Conservation (phyloP, 2,797 vertebrate genomes). For the Tapirus indicus region DNA sequence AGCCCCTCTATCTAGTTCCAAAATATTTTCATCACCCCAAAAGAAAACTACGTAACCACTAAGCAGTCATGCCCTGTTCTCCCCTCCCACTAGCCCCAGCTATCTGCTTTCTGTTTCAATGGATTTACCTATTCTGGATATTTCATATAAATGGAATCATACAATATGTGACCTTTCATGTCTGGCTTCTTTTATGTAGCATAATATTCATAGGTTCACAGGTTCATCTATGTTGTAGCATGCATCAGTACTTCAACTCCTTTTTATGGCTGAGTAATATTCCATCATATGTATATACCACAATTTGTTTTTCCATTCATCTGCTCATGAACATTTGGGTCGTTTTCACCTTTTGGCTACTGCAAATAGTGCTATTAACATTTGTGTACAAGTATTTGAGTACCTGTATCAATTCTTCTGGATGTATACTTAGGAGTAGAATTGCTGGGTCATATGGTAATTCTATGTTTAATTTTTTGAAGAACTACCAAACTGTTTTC, state of each 20-base stretch:
- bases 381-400: neutral
- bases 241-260: neutral
- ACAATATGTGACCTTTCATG: neutral
- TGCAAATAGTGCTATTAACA: neutral
- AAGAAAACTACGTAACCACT: neutral
- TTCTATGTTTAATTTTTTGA: slow-evolving; percentile 29
- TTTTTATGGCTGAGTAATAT: neutral
- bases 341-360: neutral
- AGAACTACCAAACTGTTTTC: neutral
- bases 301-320: neutral
- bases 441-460: neutral
- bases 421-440: neutral
- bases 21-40: neutral
- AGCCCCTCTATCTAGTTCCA: neutral
- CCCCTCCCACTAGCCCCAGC: neutral
- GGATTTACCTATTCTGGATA: neutral
- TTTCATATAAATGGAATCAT: neutral
- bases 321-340: neutral
- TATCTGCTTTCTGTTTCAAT: neutral
- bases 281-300: neutral
- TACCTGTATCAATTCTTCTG: neutral
- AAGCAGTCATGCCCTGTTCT: neutral
- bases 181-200: neutral
- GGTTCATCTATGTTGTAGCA: neutral
- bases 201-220: neutral